phyloP scores from a whole-genome alignment of 2,888 invertebrate species.

The Ethmia dodecea region DNA sequence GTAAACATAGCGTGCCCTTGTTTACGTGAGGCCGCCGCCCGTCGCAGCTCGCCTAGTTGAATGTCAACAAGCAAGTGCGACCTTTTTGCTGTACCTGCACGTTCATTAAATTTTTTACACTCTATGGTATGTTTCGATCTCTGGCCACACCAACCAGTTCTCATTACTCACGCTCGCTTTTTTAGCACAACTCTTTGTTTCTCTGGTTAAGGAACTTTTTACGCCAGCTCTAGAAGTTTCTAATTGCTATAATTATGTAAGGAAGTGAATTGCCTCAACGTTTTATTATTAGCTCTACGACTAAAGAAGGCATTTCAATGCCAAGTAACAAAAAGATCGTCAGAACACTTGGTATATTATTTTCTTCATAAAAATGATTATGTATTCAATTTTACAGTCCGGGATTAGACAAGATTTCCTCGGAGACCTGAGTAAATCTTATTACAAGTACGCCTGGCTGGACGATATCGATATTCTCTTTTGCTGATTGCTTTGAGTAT shows the following conservation, averaged over 20 bases:
- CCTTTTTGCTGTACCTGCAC: constrained; percentile 33
- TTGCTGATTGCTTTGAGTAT: neutral
- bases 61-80: constrained; percentile 46
- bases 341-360: no score
- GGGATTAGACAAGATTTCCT: constrained; percentile 32
- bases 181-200: constrained; percentile 21
- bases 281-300: constrained; percentile 22
- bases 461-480: constrained; percentile 1
- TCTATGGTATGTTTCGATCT: constrained; percentile 22
- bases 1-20: no score
- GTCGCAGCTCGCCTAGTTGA: constrained; percentile 50
- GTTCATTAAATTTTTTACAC: constrained; percentile 19
- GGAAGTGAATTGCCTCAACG: constrained; percentile 29
- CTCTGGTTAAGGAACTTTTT: constrained; percentile 23
- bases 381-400: constrained; percentile 35
- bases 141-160: constrained; percentile 24
- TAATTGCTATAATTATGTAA: constrained; percentile 30
- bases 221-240: constrained; percentile 24
- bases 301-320: constrained; percentile 21
- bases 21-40: constrained; percentile 47
- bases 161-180: constrained; percentile 19
- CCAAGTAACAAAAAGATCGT: constrained; percentile 17
- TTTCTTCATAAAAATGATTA: constrained; percentile 23
- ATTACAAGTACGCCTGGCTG: constrained; percentile 32
- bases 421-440: constrained; percentile 39